Evolutionary conservation across 1,140 invertebrate species (phyloP).

Genomic region (Triops longicaudatus): DNA sequence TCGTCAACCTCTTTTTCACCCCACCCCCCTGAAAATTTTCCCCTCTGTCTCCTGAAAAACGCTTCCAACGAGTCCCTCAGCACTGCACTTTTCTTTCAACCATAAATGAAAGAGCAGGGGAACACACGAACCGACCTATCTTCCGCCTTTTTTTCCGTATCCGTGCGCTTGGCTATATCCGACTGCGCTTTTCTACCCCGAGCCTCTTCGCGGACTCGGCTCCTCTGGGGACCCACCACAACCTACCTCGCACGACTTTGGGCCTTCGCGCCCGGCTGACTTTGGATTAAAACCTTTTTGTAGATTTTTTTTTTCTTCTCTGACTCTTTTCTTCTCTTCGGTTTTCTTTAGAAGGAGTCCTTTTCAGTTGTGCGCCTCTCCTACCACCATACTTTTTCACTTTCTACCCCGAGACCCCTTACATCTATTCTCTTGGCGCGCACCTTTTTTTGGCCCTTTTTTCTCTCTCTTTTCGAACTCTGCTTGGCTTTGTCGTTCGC

Average conservation of each 20-base stretch:
- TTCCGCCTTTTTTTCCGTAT: background rate
- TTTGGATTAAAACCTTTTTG: slow-evolving; percentile 1
- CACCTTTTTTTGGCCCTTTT: background rate
- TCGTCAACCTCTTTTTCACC: slow-evolving; percentile 14
- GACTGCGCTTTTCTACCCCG: background rate
- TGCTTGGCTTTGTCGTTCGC: background rate
- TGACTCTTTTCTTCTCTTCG: no score
- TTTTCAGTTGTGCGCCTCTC: background rate
- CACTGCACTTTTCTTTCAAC: background rate
- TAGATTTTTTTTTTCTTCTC: background rate
- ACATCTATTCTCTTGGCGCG: background rate
- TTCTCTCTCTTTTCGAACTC: background rate
- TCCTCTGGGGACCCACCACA: slow-evolving; percentile 13
- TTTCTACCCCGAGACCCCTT: background rate
- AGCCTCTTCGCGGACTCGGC: background rate
- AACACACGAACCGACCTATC: background rate
- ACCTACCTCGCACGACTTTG: slow-evolving; percentile 13
- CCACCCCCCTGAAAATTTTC: background rate
- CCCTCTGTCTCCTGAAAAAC: slow-evolving; percentile 11
- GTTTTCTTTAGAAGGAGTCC: background rate
- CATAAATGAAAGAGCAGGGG: slow-evolving; percentile 1
- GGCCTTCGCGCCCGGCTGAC: slow-evolving; percentile 9
- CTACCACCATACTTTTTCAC: background rate
- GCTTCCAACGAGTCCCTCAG: background rate
- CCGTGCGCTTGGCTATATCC: background rate